These are phyloP conservation scores for Urophycis tenuis DNA, from an alignment of 2,797 vertebrate genomes.

Conservation along the genomic window DNA sequence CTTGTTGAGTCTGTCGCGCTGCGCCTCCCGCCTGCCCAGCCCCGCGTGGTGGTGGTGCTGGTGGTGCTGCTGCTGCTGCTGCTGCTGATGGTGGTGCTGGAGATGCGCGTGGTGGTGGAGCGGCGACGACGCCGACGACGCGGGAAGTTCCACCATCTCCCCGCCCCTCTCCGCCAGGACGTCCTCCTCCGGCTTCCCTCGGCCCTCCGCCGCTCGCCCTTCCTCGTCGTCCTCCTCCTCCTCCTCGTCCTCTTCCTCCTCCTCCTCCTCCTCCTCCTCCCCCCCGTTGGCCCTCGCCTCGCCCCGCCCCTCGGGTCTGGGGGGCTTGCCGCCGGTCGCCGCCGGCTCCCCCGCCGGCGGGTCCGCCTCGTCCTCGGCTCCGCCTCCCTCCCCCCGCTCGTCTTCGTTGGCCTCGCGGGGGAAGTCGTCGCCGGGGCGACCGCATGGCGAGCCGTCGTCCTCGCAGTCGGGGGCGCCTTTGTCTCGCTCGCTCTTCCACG, in stretches of 20 bases:
- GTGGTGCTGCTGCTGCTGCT: neutral
- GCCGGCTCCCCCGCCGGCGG: constrained; percentile 48
- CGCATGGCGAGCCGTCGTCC: constrained; percentile 75
- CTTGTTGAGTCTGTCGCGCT: constrained; percentile 89
- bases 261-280: constrained; percentile 50
- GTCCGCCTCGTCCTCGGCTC: constrained; percentile 35
- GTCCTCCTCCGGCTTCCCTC: constrained; percentile 47
- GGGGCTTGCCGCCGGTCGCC: constrained; percentile 49
- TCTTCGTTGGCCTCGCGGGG: constrained; percentile 60
- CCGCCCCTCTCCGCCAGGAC: constrained; percentile 65
- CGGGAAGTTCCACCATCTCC: constrained; percentile 62
- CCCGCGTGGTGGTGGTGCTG: constrained; percentile 58
- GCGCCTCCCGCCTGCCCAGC: constrained; percentile 76
- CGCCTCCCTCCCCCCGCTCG: constrained; percentile 29
- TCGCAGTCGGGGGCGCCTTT: constrained; percentile 74
- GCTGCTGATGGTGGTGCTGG: constrained; percentile 46
- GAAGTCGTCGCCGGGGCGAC: constrained; percentile 60
- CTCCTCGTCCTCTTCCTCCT: constrained; percentile 48
- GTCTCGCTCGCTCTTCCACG: constrained; percentile 90
- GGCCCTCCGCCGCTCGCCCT: constrained; percentile 59
- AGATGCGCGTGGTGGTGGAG: constrained; percentile 45
- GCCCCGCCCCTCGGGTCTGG: constrained; percentile 65
- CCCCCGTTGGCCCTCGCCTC: constrained; percentile 39
- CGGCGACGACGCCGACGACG: constrained; percentile 60
- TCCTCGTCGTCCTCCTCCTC: constrained; percentile 49